These are phyloP conservation scores for Porites lobata DNA, from an alignment of 92 coral and sea anemone species.

Conservation along the genomic window DNA sequence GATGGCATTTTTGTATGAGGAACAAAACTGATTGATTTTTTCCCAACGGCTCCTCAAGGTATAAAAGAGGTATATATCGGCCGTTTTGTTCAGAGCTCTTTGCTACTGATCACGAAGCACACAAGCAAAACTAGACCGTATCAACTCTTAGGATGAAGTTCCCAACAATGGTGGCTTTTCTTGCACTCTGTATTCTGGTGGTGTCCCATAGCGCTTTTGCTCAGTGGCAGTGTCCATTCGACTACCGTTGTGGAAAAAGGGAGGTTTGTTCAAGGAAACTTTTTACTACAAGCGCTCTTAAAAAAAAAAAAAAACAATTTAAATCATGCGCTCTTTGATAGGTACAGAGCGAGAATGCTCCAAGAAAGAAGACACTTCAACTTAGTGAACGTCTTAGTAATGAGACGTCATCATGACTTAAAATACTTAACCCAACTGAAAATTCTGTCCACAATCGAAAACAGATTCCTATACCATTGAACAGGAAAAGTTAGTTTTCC, in stretches of 20 bases:
- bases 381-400: no score
- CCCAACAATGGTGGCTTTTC: neutral
- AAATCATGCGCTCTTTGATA: no score
- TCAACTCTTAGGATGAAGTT: neutral
- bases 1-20: no score
- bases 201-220: neutral
- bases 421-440: no score
- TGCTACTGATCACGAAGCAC: neutral
- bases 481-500: no score
- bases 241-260: conserved; percentile 14
- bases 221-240: conserved; percentile 6
- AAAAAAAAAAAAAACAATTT: neutral
- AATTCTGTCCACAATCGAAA: no score
- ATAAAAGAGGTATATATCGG: neutral
- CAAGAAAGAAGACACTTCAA: no score
- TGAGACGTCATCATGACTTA: no score
- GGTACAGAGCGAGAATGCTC: no score
- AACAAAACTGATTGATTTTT: no score
- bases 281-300: neutral
- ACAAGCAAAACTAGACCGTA: neutral
- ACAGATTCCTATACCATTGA: no score
- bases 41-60: neutral
- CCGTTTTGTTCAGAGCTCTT: neutral
- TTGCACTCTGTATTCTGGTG: neutral
- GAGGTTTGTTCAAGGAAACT: conserved; percentile 9